These are phyloP conservation scores for Apistogramma diplotaenia DNA, from an alignment of 2,113 vertebrate species.

Conservation along the genomic window DNA sequence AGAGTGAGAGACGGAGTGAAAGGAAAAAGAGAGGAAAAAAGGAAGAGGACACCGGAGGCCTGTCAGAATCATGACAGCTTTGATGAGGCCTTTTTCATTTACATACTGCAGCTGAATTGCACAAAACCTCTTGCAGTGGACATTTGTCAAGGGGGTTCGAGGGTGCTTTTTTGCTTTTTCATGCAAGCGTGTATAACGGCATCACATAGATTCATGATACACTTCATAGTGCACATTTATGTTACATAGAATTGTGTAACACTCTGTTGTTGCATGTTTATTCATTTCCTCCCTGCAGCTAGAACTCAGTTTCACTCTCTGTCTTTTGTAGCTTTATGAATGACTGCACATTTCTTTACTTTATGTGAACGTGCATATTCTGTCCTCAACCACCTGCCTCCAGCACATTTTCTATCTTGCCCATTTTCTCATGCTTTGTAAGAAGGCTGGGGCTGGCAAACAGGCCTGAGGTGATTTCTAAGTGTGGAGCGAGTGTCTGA, in stretches of 20 bases:
- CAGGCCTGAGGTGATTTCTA: constrained; percentile 29
- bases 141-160: neutral
- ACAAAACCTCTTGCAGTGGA: neutral
- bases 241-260: neutral
- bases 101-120: neutral
- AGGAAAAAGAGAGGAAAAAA: neutral
- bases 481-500: constrained; percentile 1
- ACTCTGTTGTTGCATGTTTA: neutral
- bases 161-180: neutral
- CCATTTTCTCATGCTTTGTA: constrained; percentile 15
- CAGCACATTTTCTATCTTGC: constrained; percentile 9
- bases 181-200: neutral
- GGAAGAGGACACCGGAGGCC: neutral
- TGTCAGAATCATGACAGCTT: neutral
- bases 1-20: neutral
- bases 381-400: neutral
- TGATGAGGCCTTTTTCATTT: constrained; percentile 2
- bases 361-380: neutral
- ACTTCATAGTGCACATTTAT: neutral
- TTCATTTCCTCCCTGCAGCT: constrained; percentile 4
- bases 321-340: constrained; percentile 21
- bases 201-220: neutral
- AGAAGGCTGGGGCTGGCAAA: neutral
- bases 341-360: constrained; percentile 11
- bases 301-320: neutral